Percentiles rank a stretch among this genome's conserved stretches.
phyloP scores from a whole-genome alignment of 2,888 invertebrate genomes.

The Choristoneura rosaceana region DNA sequence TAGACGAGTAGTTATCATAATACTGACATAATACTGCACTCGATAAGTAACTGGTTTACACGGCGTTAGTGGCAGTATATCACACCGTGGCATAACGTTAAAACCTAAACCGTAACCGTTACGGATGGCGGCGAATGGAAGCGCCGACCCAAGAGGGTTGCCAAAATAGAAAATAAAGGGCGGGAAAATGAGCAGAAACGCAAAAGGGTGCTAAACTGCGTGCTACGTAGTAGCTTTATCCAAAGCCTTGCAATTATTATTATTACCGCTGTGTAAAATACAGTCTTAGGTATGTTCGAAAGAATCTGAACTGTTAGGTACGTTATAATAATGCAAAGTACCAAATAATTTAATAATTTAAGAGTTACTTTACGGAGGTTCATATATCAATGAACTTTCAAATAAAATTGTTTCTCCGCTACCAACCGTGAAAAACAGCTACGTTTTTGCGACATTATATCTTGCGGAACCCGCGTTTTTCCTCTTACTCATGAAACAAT shows the following conservation, averaged over 20 bases:
- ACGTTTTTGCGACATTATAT: too few relatives aligned
- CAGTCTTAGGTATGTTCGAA: too few relatives aligned
- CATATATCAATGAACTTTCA: too few relatives aligned
- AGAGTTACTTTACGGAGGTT: too few relatives aligned
- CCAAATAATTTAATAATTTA: too few relatives aligned
- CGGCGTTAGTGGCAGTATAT: constrained; percentile 30
- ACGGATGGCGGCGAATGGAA: neutral
- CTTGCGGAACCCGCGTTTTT: too few relatives aligned
- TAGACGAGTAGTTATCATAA: constrained; percentile 25
- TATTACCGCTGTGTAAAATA: neutral
- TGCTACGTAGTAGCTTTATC: neutral
- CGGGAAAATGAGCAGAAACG: neutral
- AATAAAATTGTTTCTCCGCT: too few relatives aligned
- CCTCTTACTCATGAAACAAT: too few relatives aligned
- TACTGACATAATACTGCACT: constrained; percentile 29
- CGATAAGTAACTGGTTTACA: constrained; percentile 37
- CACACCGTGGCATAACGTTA: constrained; percentile 38
- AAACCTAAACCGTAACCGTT: neutral
- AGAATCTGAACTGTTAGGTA: too few relatives aligned
- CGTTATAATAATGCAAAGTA: too few relatives aligned
- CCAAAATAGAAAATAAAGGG: constrained; percentile 6
- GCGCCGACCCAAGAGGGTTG: constrained; percentile 2
- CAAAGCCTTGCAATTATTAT: neutral
- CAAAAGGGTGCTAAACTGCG: neutral
- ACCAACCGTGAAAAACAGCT: too few relatives aligned